A percentile compares a stretch with the other conserved stretches of the same genome.
Conservation (phyloP, 2,888 invertebrate species). For the Oligia strigilis region DNA sequence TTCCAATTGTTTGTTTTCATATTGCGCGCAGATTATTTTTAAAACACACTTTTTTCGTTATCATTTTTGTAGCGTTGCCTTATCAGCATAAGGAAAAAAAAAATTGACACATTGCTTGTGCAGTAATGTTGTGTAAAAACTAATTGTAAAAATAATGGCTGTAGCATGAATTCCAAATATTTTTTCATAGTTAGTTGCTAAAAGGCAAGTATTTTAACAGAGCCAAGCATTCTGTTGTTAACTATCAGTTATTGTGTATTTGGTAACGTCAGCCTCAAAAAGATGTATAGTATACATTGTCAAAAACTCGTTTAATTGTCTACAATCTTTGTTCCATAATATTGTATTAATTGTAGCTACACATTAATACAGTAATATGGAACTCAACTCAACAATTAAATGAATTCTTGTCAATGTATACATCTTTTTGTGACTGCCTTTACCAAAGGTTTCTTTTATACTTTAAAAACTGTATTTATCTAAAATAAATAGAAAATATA, state of each 20-base stretch:
- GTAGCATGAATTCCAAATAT: constrained; percentile 20
- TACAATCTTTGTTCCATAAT: neutral
- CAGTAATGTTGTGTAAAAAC: constrained; percentile 7
- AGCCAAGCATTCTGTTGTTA: neutral
- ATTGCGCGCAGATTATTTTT: constrained; percentile 31
- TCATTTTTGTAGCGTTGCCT: constrained; percentile 11
- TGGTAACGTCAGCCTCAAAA: neutral
- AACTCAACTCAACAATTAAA: neutral
- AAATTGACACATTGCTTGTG: constrained; percentile 13
- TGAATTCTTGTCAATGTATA: neutral
- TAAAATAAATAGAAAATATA: too few species aligned
- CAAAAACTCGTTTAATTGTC: neutral
- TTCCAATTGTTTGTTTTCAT: constrained; percentile 11
- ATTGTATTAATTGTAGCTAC: neutral
- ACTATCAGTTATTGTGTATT: neutral
- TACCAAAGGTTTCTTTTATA: neutral
- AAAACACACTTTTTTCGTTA: constrained; percentile 32
- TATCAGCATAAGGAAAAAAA: constrained; percentile 31
- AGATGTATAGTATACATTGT: neutral
- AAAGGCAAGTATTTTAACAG: constrained; percentile 3
- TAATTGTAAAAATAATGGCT: constrained; percentile 21
- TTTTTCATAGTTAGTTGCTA: constrained; percentile 1
- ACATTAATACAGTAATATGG: neutral
- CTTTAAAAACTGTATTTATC: constrained; percentile 6
- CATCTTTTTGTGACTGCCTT: neutral